Conservation (phyloP, 2,888 invertebrate species). For the Cosmia pyralina region DNA sequence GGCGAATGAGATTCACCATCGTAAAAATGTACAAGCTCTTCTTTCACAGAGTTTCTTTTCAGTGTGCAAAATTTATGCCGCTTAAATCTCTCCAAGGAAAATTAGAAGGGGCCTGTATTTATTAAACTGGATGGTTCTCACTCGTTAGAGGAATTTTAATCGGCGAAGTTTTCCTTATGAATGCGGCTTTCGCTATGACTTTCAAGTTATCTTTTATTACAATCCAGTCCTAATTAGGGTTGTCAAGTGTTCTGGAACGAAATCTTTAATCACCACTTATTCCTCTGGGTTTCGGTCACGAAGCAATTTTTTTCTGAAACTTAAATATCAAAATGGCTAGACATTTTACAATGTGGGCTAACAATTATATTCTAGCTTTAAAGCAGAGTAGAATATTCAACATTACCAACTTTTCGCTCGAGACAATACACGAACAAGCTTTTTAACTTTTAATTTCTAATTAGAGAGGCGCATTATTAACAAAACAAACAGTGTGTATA, state of each 20-base stretch:
- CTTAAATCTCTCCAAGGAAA: slow-evolving; percentile 89
- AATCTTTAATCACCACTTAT: slow-evolving; percentile 79
- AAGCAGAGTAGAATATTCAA: slow-evolving; percentile 29
- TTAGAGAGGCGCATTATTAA: slow-evolving; percentile 70
- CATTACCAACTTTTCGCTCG: slow-evolving; percentile 49
- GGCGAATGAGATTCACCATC: slow-evolving; percentile 87
- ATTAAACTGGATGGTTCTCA: slow-evolving; percentile 87
- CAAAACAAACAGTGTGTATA: slow-evolving; percentile 71
- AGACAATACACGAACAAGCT: slow-evolving; percentile 71
- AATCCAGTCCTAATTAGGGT: slow-evolving; percentile 87
- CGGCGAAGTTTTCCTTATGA: slow-evolving; percentile 88
- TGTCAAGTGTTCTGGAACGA: slow-evolving; percentile 83
- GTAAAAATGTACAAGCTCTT: slow-evolving; percentile 90
- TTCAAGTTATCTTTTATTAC: slow-evolving; percentile 89
- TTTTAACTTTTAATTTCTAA: slow-evolving; percentile 79
- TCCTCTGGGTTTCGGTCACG: slow-evolving; percentile 50
- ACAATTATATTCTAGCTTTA: slow-evolving; percentile 33
- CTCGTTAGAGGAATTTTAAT: slow-evolving; percentile 90
- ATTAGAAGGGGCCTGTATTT: slow-evolving; percentile 88
- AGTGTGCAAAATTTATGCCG: slow-evolving; percentile 87
- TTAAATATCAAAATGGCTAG: slow-evolving; percentile 10
- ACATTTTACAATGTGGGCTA: slow-evolving; percentile 21
- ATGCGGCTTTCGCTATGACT: slow-evolving; percentile 84
- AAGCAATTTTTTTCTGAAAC: slow-evolving; percentile 43
- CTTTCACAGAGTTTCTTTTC: slow-evolving; percentile 89